phyloP scores from a whole-genome alignment of 2,797 vertebrate species.

The Australoheros facetus region DNA sequence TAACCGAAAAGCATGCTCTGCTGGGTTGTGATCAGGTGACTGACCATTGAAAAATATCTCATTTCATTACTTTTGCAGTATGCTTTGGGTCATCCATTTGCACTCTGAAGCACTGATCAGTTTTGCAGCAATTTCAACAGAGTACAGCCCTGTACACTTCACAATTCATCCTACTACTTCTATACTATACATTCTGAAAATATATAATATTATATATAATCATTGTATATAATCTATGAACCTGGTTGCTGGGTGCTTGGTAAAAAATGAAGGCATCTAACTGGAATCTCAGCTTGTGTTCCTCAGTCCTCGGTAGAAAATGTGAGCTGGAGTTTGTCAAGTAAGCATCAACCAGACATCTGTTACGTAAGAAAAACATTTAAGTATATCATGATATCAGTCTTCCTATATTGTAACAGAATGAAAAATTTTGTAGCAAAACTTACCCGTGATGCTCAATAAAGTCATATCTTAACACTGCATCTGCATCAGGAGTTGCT shows the following conservation, averaged over 20 bases:
- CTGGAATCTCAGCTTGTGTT: conserved; percentile 66
- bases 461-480: conserved; percentile 67
- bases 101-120: fast-evolving
- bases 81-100: neutral
- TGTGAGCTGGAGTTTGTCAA: conserved; percentile 66
- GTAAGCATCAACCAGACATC: conserved; percentile 72
- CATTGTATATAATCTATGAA: neutral
- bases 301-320: conserved; percentile 64
- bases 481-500: conserved; percentile 47
- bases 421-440: neutral
- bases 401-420: neutral
- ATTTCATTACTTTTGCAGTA: neutral
- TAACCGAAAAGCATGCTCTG: too few species aligned
- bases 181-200: neutral
- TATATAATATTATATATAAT: neutral
- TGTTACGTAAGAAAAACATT: conserved; percentile 23
- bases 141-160: too few species aligned
- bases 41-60: too few species aligned
- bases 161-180: too few species aligned
- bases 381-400: neutral
- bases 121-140: neutral
- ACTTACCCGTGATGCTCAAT: conserved; percentile 73
- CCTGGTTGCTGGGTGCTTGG: conserved; percentile 58
- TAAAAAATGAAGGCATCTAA: conserved; percentile 76
- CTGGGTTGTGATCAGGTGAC: too few species aligned